phyloP scores from a whole-genome alignment of 2,888 invertebrate genomes.

The Hyposoter dolosus region DNA sequence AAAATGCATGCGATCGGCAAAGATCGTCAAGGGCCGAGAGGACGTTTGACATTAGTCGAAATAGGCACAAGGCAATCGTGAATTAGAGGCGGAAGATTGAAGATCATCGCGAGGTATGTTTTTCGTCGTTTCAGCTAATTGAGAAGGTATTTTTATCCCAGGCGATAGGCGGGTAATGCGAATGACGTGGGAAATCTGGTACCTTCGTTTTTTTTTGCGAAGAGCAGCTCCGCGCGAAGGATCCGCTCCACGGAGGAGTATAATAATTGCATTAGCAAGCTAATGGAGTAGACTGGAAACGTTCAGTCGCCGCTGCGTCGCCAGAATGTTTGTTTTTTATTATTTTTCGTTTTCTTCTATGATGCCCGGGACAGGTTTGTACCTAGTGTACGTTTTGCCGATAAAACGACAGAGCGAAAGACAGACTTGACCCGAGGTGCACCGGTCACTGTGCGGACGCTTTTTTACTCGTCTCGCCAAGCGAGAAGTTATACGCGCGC shows the following conservation, averaged over 20 bases:
- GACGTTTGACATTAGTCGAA: neutral
- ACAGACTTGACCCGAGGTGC: constrained; percentile 39
- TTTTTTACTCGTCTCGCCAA: constrained; percentile 26
- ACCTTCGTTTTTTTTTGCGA: constrained; percentile 19
- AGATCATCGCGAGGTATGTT: neutral
- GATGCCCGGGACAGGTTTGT: constrained; percentile 49
- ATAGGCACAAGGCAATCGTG: neutral
- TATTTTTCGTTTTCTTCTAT: constrained; percentile 24
- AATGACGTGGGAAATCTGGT: constrained; percentile 55
- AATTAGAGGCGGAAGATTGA: constrained; percentile 4
- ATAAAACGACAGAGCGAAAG: constrained; percentile 49
- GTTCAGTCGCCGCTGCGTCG: constrained; percentile 49
- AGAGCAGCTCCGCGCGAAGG: constrained; percentile 60
- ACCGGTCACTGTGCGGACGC: constrained; percentile 14
- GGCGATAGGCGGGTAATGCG: constrained; percentile 47
- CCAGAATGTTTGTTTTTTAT: constrained; percentile 27
- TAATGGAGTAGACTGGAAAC: constrained; percentile 77
- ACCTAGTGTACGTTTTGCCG: constrained; percentile 47
- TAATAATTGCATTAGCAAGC: constrained; percentile 81
- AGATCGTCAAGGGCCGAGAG: neutral
- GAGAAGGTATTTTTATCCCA: constrained; percentile 53
- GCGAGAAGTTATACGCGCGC: constrained; percentile 24
- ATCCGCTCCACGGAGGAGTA: constrained; percentile 71
- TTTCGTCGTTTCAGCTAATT: constrained; percentile 54
- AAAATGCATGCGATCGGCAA: neutral